Evolutionary conservation across 2,797 vertebrate genomes (phyloP), one percentile per base, ranked within the genome.

Genomic region (Leptoclinus maculatus): DNA sequence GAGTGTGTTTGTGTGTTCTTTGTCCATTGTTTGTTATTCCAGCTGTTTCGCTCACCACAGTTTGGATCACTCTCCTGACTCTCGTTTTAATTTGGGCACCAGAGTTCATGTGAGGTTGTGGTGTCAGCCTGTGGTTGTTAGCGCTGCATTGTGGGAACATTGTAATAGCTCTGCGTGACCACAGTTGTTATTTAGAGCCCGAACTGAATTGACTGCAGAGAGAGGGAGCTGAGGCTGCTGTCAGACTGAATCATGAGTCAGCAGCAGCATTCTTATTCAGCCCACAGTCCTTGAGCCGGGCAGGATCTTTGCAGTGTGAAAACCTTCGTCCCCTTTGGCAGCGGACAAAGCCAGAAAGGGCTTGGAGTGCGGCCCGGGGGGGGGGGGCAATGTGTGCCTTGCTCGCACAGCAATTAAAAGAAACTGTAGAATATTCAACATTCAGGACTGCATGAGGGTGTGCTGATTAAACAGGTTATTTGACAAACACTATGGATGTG

Each of bases 241-340:
- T 89, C 82, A 73, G 69, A 71, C 76, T 64, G 74, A 86, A 86
- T 91, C 88, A 87, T 86, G 76, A 90, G 75, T 90, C 90, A 83
- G 88, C 83, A 83, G 23, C 53, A 13, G 62, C 82, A 71, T 90
- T 89, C 77, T 86, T 81, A 80, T 85, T 81, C 79, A 89, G 71
- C 74, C 84, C 87, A 27, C 85, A 83, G 76, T 70, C 66, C 82
- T 80, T 77, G 62, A 81, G 83, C 73, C 69, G 70, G 70, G 82
- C 77, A 83, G 72, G 84, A 82, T 86, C 74, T 78, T 66, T 66
- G 74, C 80, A 66, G 72, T 74, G 79, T 82, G 78, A 88, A 92
- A 88, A 84, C 71, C 71, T 76, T 74, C 34, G 27, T 80, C 79
- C 80, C 69, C 11, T 82, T 65, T 86, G 84, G 75, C 81, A 76